Evolutionary conservation across 2,113 vertebrate species (phyloP).

Genomic region (Sprattus sprattus): DNA sequence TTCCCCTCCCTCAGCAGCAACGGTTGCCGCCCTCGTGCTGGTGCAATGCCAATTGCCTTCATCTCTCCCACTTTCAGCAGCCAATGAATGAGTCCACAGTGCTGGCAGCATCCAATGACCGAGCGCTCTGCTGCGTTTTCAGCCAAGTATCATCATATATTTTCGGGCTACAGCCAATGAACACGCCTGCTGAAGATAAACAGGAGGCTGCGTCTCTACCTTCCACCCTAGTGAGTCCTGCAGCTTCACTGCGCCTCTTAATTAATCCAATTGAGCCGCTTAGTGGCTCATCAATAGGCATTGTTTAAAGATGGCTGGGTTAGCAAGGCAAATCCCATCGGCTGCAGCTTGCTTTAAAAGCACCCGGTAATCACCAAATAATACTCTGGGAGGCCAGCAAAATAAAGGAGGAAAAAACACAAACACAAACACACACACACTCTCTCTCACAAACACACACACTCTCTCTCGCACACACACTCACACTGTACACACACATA

Average conservation of each 20-base stretch:
- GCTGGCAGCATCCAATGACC: not conserved
- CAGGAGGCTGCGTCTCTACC: conserved; percentile 23
- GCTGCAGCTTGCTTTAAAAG: conserved; percentile 42
- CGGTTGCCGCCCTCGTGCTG: not conserved
- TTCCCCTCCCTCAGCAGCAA: not conserved
- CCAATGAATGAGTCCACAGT: not conserved
- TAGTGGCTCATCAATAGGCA: conserved; percentile 49
- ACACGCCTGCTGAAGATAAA: not conserved
- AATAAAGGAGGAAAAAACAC: not conserved
- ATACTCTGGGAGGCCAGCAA: conserved; percentile 18
- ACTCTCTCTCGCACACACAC: not conserved
- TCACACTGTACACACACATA: not conserved
- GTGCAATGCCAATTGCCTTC: not conserved
- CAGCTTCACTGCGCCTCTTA: conserved; percentile 33
- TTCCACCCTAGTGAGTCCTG: conserved; percentile 12
- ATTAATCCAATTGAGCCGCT: conserved; percentile 54
- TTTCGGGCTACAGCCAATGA: not conserved
- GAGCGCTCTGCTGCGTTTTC: not conserved
- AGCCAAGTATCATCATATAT: not conserved
- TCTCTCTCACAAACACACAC: not conserved
- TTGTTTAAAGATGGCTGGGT: conserved; percentile 55
- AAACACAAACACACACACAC: not conserved
- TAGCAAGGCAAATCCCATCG: conserved; percentile 46
- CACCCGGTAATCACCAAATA: conserved; percentile 44
- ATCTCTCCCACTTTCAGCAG: not conserved